These are phyloP conservation scores for Lerista edwardsae DNA, from an alignment of 2,797 vertebrate genomes.

Conservation along the genomic window DNA sequence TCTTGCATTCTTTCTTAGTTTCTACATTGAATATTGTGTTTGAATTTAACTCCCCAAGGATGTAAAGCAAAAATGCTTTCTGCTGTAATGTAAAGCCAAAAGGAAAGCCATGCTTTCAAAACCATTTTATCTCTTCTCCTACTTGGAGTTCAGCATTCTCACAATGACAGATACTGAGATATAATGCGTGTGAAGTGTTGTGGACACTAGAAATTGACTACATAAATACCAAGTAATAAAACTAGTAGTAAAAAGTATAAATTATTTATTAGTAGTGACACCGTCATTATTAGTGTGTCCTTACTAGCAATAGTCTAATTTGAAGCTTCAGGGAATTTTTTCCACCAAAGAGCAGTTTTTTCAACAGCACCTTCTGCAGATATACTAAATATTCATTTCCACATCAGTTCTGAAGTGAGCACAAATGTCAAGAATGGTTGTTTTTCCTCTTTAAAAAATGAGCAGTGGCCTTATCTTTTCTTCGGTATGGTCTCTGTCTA, in stretches of 20 bases:
- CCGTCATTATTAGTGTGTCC: not conserved
- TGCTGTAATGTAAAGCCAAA: not conserved
- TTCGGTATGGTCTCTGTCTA: not conserved
- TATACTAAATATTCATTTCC: not conserved
- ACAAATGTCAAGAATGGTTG: not conserved
- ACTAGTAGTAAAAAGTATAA: too few species aligned
- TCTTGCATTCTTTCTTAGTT: slow-evolving; percentile 26
- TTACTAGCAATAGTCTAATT: not conserved
- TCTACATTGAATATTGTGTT: not conserved
- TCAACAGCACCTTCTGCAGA: not conserved
- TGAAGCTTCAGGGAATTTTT: not conserved
- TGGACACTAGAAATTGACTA: not conserved
- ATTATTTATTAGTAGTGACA: too few species aligned
- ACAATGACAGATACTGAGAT: not conserved
- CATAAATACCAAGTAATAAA: too few species aligned
- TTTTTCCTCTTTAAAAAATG: not conserved
- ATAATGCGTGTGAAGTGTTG: not conserved
- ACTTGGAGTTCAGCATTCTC: not conserved
- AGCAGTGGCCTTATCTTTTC: not conserved
- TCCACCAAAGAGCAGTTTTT: not conserved
- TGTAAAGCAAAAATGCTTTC: not conserved
- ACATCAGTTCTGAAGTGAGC: not conserved
- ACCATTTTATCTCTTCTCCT: not conserved
- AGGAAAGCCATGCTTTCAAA: not conserved
- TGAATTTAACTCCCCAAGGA: not conserved